Evolutionary conservation across 2,888 invertebrate species (phyloP), one percentile per base, ranked within the genome.

Genomic region (Acrocyrtus sp.): DNA sequence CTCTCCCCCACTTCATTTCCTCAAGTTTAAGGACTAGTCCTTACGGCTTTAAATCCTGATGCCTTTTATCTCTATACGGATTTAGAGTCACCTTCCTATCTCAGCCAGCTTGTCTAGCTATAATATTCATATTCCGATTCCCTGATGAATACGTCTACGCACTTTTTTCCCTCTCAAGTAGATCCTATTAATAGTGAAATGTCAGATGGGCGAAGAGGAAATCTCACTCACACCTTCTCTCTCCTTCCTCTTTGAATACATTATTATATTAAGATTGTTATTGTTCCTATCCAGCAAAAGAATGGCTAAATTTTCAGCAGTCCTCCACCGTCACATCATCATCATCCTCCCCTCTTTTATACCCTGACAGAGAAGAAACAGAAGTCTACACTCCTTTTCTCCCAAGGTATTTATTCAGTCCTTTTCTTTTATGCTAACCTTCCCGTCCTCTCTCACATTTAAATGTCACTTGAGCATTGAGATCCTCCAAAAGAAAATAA

Each of bases 21-120:
- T 62, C 67, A 67, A 67, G 67, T 67, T 67, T 66, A 66, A 58
- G 67, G 67, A 60, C 67, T 66, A n/a, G n/a, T n/a, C n/a, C n/a
- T n/a, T n/a, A n/a, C n/a, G n/a, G n/a, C n/a, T n/a, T n/a, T n/a
- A n/a, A n/a, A n/a, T n/a, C n/a, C n/a, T n/a, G n/a, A n/a, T n/a
- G n/a, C n/a, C n/a, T n/a, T n/a, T n/a, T n/a, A n/a, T n/a, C n/a
- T n/a, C n/a, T n/a, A n/a, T n/a, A n/a, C n/a, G n/a, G n/a, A n/a
- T n/a, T n/a, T n/a, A n/a, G n/a, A n/a, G n/a, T n/a, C n/a, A n/a
- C n/a, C n/a, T n/a, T n/a, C n/a, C n/a, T n/a, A n/a, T n/a, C n/a
- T n/a, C n/a, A n/a, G n/a, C n/a, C n/a, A n/a, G n/a, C n/a, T n/a
- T n/a, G n/a, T n/a, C n/a, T n/a, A n/a, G n/a, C n/a, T n/a, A n/a